Conservation (phyloP, 2,113 vertebrate genomes). For the Notarius quadriscutis region DNA sequence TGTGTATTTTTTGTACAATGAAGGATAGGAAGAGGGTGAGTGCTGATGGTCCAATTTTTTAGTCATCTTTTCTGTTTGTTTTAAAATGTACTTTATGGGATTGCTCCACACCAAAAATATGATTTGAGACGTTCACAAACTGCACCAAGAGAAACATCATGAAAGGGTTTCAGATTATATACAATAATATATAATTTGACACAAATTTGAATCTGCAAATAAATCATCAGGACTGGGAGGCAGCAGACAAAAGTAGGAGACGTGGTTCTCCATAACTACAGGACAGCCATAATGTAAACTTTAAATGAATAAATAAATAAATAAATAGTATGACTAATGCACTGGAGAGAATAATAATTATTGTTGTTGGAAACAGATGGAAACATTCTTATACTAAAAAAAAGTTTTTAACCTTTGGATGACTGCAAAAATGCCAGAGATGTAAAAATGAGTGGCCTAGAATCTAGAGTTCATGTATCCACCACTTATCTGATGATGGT, state of each 20-base stretch:
- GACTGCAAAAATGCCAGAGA: background rate
- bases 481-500: background rate
- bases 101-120: background rate
- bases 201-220: background rate
- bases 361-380: background rate
- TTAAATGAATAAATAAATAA: background rate
- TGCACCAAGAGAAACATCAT: background rate
- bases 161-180: background rate
- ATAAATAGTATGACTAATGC: background rate
- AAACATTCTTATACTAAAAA: background rate
- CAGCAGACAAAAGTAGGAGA: background rate
- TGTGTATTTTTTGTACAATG: background rate
- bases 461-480: background rate
- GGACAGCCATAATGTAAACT: background rate
- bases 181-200: too few species aligned
- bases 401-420: background rate
- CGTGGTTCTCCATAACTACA: background rate
- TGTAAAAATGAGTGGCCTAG: background rate
- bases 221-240: background rate
- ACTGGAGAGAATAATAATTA: background rate
- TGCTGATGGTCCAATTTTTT: background rate
- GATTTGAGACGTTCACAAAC: background rate
- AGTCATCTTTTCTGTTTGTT: background rate
- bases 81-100: background rate
- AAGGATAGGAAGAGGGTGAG: background rate